These are phyloP conservation scores for Nemotelus nigrinus DNA, from an alignment of 2,888 invertebrate species.

Conservation along the genomic window DNA sequence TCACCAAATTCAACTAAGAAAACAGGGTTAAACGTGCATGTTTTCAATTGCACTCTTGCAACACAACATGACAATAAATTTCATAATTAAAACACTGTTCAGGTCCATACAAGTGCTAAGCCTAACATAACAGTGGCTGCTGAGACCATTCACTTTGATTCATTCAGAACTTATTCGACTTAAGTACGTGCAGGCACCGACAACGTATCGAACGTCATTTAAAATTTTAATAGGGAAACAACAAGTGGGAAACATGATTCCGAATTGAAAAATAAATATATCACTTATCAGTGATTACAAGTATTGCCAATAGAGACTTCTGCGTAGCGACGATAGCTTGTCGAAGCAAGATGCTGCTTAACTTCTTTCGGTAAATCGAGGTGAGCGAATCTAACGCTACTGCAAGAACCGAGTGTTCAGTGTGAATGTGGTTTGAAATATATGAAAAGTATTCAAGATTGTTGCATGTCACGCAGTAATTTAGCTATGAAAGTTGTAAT, in stretches of 20 bases:
- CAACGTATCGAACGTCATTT: constrained; percentile 17
- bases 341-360: too few species aligned
- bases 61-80: constrained; percentile 29
- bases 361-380: too few species aligned
- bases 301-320: not conserved
- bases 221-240: constrained; percentile 19
- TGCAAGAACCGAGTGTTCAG: not conserved
- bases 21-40: too few species aligned
- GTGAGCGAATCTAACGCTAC: too few species aligned
- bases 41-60: not conserved
- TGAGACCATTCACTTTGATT: constrained; percentile 25
- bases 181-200: not conserved
- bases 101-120: constrained; percentile 20
- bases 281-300: not conserved
- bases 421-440: not conserved
- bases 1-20: too few species aligned
- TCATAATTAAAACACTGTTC: constrained; percentile 36
- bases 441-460: constrained; percentile 24
- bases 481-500: constrained; percentile 6
- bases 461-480: constrained; percentile 28
- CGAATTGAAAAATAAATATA: constrained; percentile 1
- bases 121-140: constrained; percentile 15
- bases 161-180: constrained; percentile 35
- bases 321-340: not conserved
- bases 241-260: constrained; percentile 12